phyloP scores from a whole-genome alignment of 2,888 invertebrate genomes.

The Aromia moschata region DNA sequence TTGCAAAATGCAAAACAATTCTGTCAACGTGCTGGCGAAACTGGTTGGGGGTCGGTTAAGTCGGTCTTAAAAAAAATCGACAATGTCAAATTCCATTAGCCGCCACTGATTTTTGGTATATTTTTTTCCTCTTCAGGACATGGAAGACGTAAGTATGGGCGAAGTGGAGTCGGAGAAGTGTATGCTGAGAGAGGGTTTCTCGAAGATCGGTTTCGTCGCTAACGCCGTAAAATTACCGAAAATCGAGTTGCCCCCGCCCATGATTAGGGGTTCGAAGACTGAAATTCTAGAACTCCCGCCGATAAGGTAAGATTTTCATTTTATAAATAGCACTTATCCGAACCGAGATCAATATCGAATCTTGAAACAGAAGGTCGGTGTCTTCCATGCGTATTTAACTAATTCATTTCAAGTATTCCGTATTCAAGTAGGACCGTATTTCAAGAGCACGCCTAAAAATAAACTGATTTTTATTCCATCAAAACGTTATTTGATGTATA shows the following conservation, averaged over 20 bases:
- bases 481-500: no score
- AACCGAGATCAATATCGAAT: no score
- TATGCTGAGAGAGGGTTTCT: constrained; percentile 5
- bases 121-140: neutral
- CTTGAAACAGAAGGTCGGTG: no score
- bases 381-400: no score
- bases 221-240: constrained; percentile 16
- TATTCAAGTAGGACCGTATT: no score
- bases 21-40: no score
- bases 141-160: neutral
- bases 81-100: neutral
- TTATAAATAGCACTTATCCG: neutral
- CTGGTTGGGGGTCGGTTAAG: no score
- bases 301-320: constrained; percentile 18
- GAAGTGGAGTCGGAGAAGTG: constrained; percentile 5
- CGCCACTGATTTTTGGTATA: neutral
- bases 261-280: neutral
- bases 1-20: no score
- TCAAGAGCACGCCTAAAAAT: no score
- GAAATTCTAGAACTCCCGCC: constrained; percentile 17
- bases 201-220: constrained; percentile 2
- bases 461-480: no score
- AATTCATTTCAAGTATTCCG: no score
- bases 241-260: constrained; percentile 3
- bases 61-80: no score